These are phyloP conservation scores for Anarsia innoxiella DNA, from an alignment of 2,888 invertebrate species.

Conservation along the genomic window DNA sequence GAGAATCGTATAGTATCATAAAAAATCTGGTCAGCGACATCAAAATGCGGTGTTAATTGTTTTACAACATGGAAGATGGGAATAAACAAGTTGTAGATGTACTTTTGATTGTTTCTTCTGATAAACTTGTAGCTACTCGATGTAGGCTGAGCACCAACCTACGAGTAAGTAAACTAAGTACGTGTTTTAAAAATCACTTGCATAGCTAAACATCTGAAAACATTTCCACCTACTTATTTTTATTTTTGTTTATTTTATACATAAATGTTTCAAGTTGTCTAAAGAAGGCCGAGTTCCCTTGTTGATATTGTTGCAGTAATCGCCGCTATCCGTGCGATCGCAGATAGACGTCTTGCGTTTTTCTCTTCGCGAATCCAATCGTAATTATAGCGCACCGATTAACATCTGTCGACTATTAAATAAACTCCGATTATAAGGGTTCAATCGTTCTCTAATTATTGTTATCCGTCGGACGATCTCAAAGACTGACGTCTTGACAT, in stretches of 20 bases:
- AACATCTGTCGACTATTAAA: slow-evolving; percentile 75
- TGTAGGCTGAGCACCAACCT: too few species aligned
- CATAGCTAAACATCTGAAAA: too few species aligned
- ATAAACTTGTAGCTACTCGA: too few species aligned
- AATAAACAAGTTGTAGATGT: too few species aligned
- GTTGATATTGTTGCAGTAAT: slow-evolving; percentile 34
- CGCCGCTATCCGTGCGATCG: slow-evolving; percentile 30
- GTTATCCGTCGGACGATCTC: slow-evolving; percentile 72
- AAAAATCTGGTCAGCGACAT: slow-evolving; percentile 11
- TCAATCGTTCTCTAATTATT: slow-evolving; percentile 75
- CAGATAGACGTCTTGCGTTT: slow-evolving; percentile 46
- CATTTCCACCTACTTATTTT: too few species aligned
- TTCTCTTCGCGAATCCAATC: slow-evolving; percentile 65
- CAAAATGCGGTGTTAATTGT: slow-evolving; percentile 11
- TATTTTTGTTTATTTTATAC: too few species aligned
- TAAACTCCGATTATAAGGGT: slow-evolving; percentile 70
- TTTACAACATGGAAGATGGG: slow-evolving; percentile 3
- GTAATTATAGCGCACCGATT: slow-evolving; percentile 70
- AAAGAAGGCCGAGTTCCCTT: neutral
- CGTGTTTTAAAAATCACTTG: too few species aligned
- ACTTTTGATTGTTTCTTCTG: neutral
- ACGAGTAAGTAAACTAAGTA: too few species aligned
- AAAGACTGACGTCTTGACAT: slow-evolving; percentile 52
- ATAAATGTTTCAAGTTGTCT: too few species aligned
- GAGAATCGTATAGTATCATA: slow-evolving; percentile 12